Evolutionary conservation across 2,797 vertebrate genomes (phyloP).

Genomic region (Threskiornis aethiopicus): DNA sequence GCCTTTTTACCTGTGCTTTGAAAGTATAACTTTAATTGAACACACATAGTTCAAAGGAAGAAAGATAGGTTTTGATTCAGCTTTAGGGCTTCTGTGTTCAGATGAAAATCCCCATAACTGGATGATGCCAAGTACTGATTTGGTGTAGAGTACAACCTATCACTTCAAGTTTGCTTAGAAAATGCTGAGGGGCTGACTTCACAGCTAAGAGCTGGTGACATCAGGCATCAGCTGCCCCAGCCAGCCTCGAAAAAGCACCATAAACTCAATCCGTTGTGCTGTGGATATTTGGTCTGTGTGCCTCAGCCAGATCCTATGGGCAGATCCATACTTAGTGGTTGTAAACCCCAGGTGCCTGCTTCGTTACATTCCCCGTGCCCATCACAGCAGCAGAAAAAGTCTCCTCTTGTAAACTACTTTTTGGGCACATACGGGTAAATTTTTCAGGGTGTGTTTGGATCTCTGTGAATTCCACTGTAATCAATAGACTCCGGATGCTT

Average conservation of each 20-base stretch:
- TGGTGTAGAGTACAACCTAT: neutral
- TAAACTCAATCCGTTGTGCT: neutral
- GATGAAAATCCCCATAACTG: neutral
- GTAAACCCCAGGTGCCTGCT: neutral
- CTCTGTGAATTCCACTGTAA: neutral
- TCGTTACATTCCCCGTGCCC: fast-evolving
- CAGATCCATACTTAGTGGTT: neutral
- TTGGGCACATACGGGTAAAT: neutral
- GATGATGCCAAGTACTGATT: neutral
- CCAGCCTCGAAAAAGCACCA: neutral
- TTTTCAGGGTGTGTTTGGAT: neutral
- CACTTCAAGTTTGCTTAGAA: neutral
- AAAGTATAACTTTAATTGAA: neutral
- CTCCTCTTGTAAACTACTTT: neutral
- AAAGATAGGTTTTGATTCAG: neutral
- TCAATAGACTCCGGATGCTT: neutral
- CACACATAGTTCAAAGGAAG: neutral
- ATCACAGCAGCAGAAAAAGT: neutral
- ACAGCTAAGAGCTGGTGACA: neutral
- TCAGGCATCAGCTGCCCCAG: neutral
- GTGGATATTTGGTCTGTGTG: fast-evolving
- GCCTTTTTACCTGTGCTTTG: neutral
- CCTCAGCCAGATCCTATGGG: neutral
- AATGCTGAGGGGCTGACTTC: neutral
- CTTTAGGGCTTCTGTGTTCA: neutral